Conservation (phyloP, 2,113 vertebrate genomes). For the Lasiurus cinereus region DNA sequence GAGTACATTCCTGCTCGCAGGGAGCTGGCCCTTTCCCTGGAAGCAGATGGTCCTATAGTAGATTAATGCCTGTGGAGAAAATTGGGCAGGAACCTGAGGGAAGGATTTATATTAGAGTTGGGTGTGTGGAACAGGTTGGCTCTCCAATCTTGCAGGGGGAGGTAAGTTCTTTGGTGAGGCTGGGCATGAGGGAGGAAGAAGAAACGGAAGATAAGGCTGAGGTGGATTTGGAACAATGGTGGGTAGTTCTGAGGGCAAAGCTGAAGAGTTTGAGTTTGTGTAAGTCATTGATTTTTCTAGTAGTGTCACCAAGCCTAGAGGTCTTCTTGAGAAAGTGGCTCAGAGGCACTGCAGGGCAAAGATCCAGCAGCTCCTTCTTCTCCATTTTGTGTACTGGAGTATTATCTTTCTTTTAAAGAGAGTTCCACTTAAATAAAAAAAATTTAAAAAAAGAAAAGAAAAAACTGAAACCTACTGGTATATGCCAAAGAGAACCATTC, state of each 20-base stretch:
- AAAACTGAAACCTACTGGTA: not conserved
- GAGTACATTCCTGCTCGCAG: not conserved
- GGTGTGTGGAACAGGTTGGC: not conserved
- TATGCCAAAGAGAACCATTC: not conserved
- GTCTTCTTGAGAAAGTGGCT: not conserved
- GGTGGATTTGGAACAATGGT: not conserved
- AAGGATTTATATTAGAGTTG: constrained; percentile 5
- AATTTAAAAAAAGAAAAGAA: not conserved
- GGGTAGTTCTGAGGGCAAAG: not conserved
- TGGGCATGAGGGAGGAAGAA: not conserved
- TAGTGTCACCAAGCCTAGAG: not conserved
- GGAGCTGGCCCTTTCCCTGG: not conserved
- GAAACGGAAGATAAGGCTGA: not conserved
- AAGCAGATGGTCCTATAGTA: not conserved
- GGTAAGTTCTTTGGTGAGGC: not conserved
- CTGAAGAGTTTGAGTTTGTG: not conserved
- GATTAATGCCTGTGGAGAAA: not conserved
- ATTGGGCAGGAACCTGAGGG: not conserved
- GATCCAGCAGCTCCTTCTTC: not conserved
- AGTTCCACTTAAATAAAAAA: not conserved
- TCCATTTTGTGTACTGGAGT: not conserved
- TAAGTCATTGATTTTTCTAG: not conserved
- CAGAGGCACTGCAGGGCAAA: not conserved
- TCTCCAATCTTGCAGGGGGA: not conserved
- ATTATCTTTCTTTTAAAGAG: not conserved